Percentiles rank a stretch among this genome's conserved stretches.
These are phyloP conservation scores for Ciconia maguari DNA, from an alignment of 2,113 vertebrate species.

Conservation along the genomic window DNA sequence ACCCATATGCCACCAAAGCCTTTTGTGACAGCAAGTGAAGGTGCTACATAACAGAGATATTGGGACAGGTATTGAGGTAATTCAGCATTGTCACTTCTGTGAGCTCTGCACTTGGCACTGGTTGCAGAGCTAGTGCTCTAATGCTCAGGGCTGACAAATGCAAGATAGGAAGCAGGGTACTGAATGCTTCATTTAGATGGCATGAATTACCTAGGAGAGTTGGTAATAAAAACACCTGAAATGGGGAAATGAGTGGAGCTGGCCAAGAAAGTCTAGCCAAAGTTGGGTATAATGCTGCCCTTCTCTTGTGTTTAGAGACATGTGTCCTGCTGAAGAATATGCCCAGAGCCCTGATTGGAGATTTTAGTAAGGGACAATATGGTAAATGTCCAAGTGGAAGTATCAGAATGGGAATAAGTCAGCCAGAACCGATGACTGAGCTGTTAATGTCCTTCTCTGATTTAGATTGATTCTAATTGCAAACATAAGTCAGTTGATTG, in stretches of 20 bases:
- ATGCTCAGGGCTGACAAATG: not conserved
- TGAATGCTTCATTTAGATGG: not conserved
- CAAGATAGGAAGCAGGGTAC: not conserved
- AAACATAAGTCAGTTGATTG: slow-evolving; percentile 74
- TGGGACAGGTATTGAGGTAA: not conserved
- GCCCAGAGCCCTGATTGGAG: not conserved
- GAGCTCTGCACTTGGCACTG: not conserved
- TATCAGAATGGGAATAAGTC: slow-evolving; percentile 53
- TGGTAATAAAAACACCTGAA: not conserved
- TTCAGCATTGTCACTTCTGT: not conserved
- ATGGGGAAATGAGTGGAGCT: not conserved
- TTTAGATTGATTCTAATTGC: slow-evolving; percentile 77
- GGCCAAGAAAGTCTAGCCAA: not conserved
- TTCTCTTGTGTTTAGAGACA: not conserved
- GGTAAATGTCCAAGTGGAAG: slow-evolving; percentile 27
- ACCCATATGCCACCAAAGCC: not conserved
- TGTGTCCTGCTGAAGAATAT: not conserved
- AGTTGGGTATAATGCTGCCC: not conserved
- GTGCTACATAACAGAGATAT: not conserved
- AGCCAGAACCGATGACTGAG: slow-evolving; percentile 15
- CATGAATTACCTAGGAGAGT: not conserved
- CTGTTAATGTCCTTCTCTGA: slow-evolving; percentile 59
- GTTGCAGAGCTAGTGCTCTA: not conserved
- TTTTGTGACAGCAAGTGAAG: not conserved
- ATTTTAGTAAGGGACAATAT: not conserved